Percentiles rank a stretch among this genome's conserved stretches.
Conservation (phyloP, 2,113 vertebrate species). For the Misgurnus mizolepis region DNA sequence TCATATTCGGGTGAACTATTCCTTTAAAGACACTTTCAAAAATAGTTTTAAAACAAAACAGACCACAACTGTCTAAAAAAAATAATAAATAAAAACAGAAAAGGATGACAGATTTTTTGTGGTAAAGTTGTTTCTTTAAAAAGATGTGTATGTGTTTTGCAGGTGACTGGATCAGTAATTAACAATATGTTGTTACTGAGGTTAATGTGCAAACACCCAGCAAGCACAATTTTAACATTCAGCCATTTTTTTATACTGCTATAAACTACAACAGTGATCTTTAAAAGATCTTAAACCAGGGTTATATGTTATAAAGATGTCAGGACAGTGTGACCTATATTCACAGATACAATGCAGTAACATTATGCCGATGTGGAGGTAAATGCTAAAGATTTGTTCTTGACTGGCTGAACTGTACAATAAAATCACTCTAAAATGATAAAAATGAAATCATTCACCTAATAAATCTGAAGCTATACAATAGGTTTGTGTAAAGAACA, state of each 20-base stretch:
- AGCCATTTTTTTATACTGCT: conserved; percentile 29
- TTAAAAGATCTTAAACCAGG: conserved; percentile 48
- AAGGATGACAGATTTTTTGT: background rate
- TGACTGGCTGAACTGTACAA: too few species aligned
- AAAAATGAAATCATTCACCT: too few species aligned
- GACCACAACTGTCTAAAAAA: too few species aligned
- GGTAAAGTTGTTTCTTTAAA: background rate
- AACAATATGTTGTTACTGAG: background rate
- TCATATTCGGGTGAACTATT: too few species aligned
- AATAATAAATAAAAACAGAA: background rate
- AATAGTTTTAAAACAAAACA: too few species aligned
- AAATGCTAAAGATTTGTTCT: background rate
- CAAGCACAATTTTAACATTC: background rate
- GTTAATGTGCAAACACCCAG: background rate
- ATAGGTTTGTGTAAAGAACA: too few species aligned
- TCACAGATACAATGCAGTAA: conserved; percentile 52
- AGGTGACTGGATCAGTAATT: background rate
- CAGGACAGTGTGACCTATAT: conserved; percentile 47
- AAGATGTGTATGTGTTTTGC: background rate
- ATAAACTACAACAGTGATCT: conserved; percentile 48
- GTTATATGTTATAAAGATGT: conserved; percentile 43
- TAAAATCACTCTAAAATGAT: too few species aligned
- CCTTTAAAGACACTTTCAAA: too few species aligned
- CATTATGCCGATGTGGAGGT: conserved; percentile 12
- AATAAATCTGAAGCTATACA: too few species aligned